Conservation (phyloP, 2,888 invertebrate genomes). For the Pyrocoelia pectoralis region DNA sequence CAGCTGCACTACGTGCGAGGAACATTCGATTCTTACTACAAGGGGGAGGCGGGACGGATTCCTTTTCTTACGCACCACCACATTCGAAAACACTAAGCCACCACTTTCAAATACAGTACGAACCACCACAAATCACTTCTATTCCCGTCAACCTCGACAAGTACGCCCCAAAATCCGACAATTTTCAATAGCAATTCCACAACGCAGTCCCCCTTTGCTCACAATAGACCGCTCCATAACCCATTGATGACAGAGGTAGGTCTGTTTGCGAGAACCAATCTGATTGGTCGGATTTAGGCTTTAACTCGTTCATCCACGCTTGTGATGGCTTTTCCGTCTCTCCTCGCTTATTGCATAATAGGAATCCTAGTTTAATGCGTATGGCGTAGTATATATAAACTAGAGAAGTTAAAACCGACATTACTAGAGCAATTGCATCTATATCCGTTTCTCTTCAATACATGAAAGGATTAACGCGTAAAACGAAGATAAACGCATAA, state of each 20-base stretch:
- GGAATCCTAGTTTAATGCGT: constrained; percentile 34
- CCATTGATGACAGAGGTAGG: constrained; percentile 79
- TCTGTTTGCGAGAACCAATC: constrained; percentile 65
- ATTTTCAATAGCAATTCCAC: background rate
- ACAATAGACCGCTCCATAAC: constrained; percentile 69
- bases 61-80: background rate
- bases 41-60: constrained; percentile 43
- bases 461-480: constrained; percentile 6
- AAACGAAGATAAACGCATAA: constrained; percentile 32
- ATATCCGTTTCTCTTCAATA: constrained; percentile 38
- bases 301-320: constrained; percentile 56
- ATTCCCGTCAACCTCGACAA: too few relatives aligned
- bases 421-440: constrained; percentile 39
- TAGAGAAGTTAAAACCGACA: constrained; percentile 24
- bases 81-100: too few relatives aligned
- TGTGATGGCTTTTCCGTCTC: constrained; percentile 41
- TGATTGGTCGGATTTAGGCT: constrained; percentile 65
- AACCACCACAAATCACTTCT: too few relatives aligned
- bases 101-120: too few relatives aligned
- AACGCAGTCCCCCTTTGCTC: constrained; percentile 49
- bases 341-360: constrained; percentile 45
- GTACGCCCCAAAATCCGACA: background rate
- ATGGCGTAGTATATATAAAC: constrained; percentile 41
- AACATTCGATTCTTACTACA: constrained; percentile 58
- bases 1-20: constrained; percentile 63